Percentiles rank a stretch among this genome's conserved stretches.
phyloP scores from a whole-genome alignment of 2,113 vertebrate genomes.

The Dolichotis patagonum region DNA sequence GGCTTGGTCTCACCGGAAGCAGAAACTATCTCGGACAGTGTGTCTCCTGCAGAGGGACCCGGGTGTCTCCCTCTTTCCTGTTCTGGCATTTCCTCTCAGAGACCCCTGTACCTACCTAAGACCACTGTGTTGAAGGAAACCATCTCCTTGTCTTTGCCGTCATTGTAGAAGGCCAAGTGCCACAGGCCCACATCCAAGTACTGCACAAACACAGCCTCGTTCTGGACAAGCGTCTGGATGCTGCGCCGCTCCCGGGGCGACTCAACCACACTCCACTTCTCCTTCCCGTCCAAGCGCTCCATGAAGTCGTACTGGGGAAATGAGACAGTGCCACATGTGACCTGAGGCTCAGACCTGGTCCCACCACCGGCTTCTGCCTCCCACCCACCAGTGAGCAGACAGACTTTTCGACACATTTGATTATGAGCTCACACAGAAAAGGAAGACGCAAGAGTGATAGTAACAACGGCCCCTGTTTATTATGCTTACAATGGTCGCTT shows the following conservation, averaged over 20 bases:
- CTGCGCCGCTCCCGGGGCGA: slow-evolving; percentile 95
- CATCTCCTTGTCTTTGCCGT: slow-evolving; percentile 96
- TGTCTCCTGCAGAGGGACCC: not conserved
- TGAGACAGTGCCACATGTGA: not conserved
- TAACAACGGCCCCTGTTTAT: not conserved
- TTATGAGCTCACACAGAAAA: not conserved
- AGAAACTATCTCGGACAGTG: not conserved
- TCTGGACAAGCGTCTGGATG: slow-evolving; percentile 98
- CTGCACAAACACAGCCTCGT: slow-evolving; percentile 98
- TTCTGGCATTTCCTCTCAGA: rapidly evolving
- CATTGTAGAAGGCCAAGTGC: slow-evolving; percentile 99
- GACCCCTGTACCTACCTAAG: slow-evolving; percentile 89
- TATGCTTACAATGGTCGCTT: no score
- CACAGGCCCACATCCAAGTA: slow-evolving; percentile 96
- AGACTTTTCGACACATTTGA: not conserved
- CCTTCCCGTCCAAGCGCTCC: slow-evolving; percentile 98
- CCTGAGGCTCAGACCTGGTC: rapidly evolving
- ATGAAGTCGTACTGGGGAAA: slow-evolving; percentile 96
- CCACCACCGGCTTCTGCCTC: not conserved
- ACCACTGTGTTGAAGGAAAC: slow-evolving; percentile 97
- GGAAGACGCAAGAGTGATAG: not conserved
- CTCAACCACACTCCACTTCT: slow-evolving; percentile 99
- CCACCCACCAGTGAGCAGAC: not conserved
- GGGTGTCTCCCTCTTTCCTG: no score
- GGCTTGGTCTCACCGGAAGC: rapidly evolving